Conservation (phyloP, 2,797 vertebrate species). For the Gambusia yucatana region DNA sequence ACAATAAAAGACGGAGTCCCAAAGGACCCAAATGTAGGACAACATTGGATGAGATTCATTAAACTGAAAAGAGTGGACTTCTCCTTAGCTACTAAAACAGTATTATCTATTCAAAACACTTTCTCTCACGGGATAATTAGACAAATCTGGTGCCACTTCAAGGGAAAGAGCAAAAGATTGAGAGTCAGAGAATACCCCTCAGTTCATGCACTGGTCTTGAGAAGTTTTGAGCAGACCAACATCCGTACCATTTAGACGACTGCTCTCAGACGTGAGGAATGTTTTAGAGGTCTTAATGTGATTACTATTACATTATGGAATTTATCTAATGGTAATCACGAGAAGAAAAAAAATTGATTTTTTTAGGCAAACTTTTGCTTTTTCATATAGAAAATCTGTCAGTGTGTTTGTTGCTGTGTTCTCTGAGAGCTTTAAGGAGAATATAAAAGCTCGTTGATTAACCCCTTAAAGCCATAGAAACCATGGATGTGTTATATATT, state of each 20-base stretch:
- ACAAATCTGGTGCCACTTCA: constrained; percentile 1
- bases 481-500: not conserved
- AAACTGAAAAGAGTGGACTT: not conserved
- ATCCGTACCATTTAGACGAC: not conserved
- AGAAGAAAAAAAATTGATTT: not conserved
- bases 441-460: not conserved
- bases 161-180: not conserved
- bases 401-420: not conserved
- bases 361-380: not conserved
- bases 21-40: not conserved
- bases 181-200: not conserved
- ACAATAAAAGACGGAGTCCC: not conserved
- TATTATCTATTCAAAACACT: not conserved
- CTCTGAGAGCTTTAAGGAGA: too few species aligned
- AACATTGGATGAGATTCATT: not conserved
- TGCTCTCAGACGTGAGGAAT: not conserved
- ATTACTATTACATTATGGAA: not conserved
- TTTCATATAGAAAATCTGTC: not conserved
- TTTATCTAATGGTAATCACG: not conserved
- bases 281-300: not conserved
- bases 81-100: not conserved
- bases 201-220: not conserved
- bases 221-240: not conserved
- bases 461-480: not conserved
- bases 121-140: not conserved